These are phyloP conservation scores for Hypercompe scribonia DNA, from an alignment of 2,888 invertebrate genomes.

Conservation along the genomic window DNA sequence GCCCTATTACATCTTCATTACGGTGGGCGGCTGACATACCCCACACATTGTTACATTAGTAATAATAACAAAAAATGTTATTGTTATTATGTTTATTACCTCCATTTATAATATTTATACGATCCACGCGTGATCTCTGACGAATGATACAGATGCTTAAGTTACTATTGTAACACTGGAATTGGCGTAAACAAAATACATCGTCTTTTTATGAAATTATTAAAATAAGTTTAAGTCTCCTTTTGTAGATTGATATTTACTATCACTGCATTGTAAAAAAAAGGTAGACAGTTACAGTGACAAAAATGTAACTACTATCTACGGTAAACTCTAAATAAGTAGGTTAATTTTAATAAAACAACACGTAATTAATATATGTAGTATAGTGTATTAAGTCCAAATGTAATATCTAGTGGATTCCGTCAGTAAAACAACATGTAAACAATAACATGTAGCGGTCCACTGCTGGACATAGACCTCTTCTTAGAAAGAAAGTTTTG, in stretches of 20 bases:
- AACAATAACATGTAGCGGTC: no score
- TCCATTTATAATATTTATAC: conserved; percentile 79
- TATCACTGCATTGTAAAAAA: neutral
- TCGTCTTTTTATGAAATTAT: neutral
- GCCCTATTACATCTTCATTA: conserved; percentile 87
- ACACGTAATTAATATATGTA: no score
- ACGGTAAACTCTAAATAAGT: neutral
- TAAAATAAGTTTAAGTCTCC: neutral
- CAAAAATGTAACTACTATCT: neutral
- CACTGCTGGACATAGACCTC: no score
- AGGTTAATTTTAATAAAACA: neutral
- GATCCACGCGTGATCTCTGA: conserved; percentile 75
- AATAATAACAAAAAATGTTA: conserved; percentile 78
- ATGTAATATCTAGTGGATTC: no score
- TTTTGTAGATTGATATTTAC: no score
- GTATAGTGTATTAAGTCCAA: no score
- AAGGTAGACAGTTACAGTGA: neutral
- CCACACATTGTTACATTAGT: conserved; percentile 64
- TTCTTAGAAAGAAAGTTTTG: no score
- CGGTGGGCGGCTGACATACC: conserved; percentile 82
- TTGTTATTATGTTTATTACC: conserved; percentile 79
- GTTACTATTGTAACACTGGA: conserved; percentile 35
- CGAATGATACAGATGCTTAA: conserved; percentile 67
- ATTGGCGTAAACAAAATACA: neutral
- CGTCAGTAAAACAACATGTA: no score